Conservation (phyloP, 2,888 invertebrate genomes). For the Copidosoma aretas region DNA sequence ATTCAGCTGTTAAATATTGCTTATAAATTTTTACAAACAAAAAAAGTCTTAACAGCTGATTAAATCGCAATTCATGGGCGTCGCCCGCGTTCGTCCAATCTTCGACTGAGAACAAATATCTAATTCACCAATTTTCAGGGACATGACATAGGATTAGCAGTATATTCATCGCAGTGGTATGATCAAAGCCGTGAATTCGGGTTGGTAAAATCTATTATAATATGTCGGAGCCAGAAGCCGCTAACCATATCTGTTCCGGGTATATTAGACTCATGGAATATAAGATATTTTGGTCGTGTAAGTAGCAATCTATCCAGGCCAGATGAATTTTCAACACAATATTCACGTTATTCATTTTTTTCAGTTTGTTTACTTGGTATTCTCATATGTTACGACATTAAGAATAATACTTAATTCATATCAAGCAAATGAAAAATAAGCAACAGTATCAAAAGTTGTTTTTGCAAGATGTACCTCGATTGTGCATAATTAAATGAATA, state of each 20-base stretch:
- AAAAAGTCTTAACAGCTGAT: no score
- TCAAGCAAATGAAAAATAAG: no score
- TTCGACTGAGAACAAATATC: no score
- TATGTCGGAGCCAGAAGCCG: constrained; percentile 9
- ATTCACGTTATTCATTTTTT: not conserved
- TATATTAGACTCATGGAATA: not conserved
- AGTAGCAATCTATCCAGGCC: not conserved
- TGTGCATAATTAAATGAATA: no score
- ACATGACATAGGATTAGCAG: not conserved
- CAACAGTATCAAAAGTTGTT: no score
- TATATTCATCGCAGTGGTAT: constrained; percentile 10
- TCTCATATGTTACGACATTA: constrained; percentile 10
- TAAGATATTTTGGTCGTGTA: constrained; percentile 5
- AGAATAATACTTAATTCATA: not conserved
- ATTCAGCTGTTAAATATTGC: no score
- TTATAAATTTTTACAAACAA: no score
- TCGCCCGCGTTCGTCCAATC: no score
- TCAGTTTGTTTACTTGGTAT: constrained; percentile 10
- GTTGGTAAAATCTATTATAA: constrained; percentile 9
- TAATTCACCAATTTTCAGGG: constrained; percentile 9
- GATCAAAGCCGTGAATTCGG: not conserved
- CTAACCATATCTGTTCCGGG: not conserved
- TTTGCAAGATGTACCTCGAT: no score
- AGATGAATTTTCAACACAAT: no score
- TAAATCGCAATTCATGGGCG: no score